Percentiles rank a stretch among this genome's conserved stretches.
phyloP scores from a whole-genome alignment of 2,888 invertebrate species.

The Caradrina clavipalpis region DNA sequence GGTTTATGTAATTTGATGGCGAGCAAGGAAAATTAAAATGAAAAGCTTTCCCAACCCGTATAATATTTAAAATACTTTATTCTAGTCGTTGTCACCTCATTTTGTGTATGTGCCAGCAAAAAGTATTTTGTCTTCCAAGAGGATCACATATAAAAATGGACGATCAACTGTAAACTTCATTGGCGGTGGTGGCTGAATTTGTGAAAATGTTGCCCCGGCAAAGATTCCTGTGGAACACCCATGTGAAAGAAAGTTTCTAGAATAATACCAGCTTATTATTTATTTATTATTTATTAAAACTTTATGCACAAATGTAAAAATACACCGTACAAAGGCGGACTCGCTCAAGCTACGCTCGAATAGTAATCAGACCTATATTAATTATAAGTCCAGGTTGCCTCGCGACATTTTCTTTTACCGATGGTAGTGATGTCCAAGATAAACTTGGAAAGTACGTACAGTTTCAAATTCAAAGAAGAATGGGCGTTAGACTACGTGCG shows the following conservation, averaged over 20 bases:
- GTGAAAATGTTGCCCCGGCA: background rate
- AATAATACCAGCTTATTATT: no score
- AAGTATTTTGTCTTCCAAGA: slow-evolving; percentile 54
- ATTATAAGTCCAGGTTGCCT: no score
- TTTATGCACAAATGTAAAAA: no score
- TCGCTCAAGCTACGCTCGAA: no score
- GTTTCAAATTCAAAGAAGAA: no score
- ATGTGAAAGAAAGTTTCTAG: background rate
- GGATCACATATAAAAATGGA: slow-evolving; percentile 54
- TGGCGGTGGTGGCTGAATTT: slow-evolving; percentile 21
- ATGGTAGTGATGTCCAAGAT: no score
- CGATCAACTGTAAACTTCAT: slow-evolving; percentile 51
- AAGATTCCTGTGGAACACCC: slow-evolving; percentile 25
- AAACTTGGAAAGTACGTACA: no score
- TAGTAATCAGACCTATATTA: no score
- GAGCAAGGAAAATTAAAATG: slow-evolving; percentile 6
- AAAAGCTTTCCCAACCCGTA: background rate
- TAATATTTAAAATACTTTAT: background rate
- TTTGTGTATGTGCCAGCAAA: slow-evolving; percentile 51
- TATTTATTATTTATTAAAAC: no score
- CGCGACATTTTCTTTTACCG: no score
- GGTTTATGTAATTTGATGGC: background rate
- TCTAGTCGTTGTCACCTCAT: slow-evolving; percentile 8
- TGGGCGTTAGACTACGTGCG: no score
- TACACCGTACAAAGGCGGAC: no score